Evolutionary conservation across 1,140 invertebrate genomes (phyloP).

Genomic region (Sinonovacula constricta): DNA sequence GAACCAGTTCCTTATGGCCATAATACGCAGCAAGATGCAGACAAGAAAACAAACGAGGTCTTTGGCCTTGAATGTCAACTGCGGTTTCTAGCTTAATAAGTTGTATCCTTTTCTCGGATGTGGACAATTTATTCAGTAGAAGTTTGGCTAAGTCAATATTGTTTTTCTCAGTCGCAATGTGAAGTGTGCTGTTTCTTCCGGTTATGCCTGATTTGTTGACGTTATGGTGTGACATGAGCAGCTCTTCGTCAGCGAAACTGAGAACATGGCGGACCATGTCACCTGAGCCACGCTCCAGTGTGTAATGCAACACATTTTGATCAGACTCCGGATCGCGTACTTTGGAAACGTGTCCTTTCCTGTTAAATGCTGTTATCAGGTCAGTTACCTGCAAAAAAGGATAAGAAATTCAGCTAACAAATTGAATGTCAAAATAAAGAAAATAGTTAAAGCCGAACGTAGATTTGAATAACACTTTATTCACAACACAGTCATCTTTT

Average conservation of each 20-base stretch:
- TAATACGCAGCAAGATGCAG: constrained; percentile 70
- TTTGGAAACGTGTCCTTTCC: background rate
- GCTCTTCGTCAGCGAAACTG: constrained; percentile 34
- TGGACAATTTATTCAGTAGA: constrained; percentile 55
- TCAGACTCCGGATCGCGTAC: constrained; percentile 50
- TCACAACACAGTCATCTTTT: background rate
- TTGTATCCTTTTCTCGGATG: constrained; percentile 24
- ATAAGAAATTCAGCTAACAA: too few relatives aligned
- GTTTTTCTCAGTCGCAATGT: constrained; percentile 64
- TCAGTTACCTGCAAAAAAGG: constrained; percentile 2
- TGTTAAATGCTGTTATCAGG: background rate
- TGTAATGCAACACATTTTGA: constrained; percentile 64
- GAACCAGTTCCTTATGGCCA: constrained; percentile 66
- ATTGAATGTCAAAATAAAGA: too few relatives aligned
- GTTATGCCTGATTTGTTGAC: constrained; percentile 46
- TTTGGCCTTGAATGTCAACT: constrained; percentile 70
- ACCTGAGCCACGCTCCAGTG: constrained; percentile 47
- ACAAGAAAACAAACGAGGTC: constrained; percentile 70
- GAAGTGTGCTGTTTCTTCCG: constrained; percentile 64
- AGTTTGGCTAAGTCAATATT: constrained; percentile 59
- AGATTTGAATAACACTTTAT: too few relatives aligned
- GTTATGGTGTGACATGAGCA: constrained; percentile 55
- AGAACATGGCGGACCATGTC: constrained; percentile 55
- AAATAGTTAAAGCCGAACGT: too few relatives aligned
- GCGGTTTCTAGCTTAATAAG: constrained; percentile 67